Evolutionary conservation across 2,797 vertebrate genomes (phyloP), one percentile per base, ranked within the genome.

Genomic region (Cryptoblepharus egeriae): DNA sequence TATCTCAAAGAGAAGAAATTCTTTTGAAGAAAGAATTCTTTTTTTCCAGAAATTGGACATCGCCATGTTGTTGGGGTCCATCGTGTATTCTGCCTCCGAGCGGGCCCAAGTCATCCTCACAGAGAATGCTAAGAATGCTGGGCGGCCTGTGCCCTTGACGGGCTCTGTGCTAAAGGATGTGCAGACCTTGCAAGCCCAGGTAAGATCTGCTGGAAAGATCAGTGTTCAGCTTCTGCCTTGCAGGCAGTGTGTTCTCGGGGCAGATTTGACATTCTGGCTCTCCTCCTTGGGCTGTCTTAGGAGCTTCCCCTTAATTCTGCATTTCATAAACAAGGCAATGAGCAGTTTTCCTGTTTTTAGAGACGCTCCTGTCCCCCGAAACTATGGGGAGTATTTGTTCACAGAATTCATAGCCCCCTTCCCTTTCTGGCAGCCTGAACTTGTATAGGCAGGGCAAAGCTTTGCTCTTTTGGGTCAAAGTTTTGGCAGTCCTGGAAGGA

Each of bases 11-110:
- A 32, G 26, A 57, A 39, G 71, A 81, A 9, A 11, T 13, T 55
- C 15, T 81, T 74, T 55, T 64, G 37, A 74, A 35, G 30, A 16
- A 57, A 63, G 2, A 22, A 5, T 24, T 63, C 20, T 3, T 24
- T 10, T 72, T 37, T 73, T 68, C 24, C 71, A 96, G 95, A 1
- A 58, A 2, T 9, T 13, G 18, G 96, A 97, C 77, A 61, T 91
- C 52, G 92, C 82, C 2, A 73, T 84, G 64, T 70, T 97, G 69
- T 84, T 96, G 11, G 82, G 90, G 28, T 89, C 96, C 90, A 97
- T 97, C 96, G 93, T 97, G 5, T 75, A 35, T 65, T 92, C 89
- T 81, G 95, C 94, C 8, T 93, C 96, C 0, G 97, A 97, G 85
- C 92, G 95, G 26, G 76, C 85, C 39, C 89, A 90, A 35, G 28